Evolutionary conservation across 2,797 vertebrate species (phyloP), one percentile per base, ranked within the genome.

Genomic region (Sparus aurata): DNA sequence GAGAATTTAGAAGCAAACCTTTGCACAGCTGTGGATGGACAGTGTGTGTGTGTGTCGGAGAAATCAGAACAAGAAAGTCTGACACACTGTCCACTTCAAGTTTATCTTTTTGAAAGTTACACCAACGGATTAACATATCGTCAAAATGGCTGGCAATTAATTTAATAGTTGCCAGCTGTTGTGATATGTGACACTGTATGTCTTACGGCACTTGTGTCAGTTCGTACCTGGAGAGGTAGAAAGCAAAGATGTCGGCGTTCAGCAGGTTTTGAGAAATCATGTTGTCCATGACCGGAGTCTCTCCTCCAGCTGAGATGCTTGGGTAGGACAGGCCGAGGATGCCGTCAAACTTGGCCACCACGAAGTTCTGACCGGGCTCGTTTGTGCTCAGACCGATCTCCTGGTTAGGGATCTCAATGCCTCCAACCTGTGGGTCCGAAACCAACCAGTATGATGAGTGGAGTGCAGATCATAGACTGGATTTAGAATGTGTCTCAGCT

Each of bases 291-390:
- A 89, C 85, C 0, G 95, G 94, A 16, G 91, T 85, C 2, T 41
- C 47, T 15, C 82, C 85, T 18, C 93, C 94, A 3, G 76, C 89
- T 23, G 92, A 73, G 85, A 96, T 80, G 0, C 77, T 22, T 11
- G 95, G 95, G 80, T 93, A 94, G 20, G 89, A 91, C 92, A 97
- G 91, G 2, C 96, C 95, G 62, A 97, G 84, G 91, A 97, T 96
- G 38, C 96, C 93, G 0, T 96, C 95, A 45, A 96, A 97, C 15
- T 86, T 63, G 0, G 94, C 89, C 0, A 91, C 94, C 34, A 89
- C 93, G 82, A 97, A 97, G 12, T 78, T 94, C 63, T 79, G 27
- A 0, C 87, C 86, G 0, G 95, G 95, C 67, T 97, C 95, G 0
- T 83, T 30, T 75, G 88, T 77, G 75, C 96, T 97, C 69, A 97